Percentiles rank a stretch among this genome's conserved stretches.
Evolutionary conservation across 2,113 vertebrate genomes (phyloP).

Genomic region (Cichladusa arquata): DNA sequence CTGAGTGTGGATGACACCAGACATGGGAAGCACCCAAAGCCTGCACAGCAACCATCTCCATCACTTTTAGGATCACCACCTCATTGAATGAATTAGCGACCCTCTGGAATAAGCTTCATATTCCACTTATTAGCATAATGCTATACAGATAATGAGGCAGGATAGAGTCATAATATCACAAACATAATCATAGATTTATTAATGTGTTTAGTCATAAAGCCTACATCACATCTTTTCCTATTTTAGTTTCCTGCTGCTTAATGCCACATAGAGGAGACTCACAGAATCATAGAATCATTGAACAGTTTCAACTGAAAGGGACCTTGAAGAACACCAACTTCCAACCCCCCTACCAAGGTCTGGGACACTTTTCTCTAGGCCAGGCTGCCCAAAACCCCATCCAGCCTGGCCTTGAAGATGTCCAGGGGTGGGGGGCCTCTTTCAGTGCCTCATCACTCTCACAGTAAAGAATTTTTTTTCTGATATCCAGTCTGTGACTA

Average conservation of each 20-base stretch:
- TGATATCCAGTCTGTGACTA: neutral
- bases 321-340: neutral
- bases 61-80: neutral
- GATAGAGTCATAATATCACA: neutral
- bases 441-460: neutral
- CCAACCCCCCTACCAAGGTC: accelerated
- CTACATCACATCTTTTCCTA: neutral
- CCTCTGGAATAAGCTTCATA: neutral
- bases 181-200: neutral
- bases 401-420: neutral
- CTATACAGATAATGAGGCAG: neutral
- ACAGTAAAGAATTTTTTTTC: neutral
- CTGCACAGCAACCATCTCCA: neutral
- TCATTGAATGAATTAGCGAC: neutral
- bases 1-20: accelerated
- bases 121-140: neutral
- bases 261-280: neutral
- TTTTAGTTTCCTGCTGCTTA: neutral
- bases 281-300: accelerated
- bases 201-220: neutral
- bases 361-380: neutral
- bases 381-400: neutral
- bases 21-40: accelerated
- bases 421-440: accelerated
- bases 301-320: neutral